Base-by-base conservation (phyloP, 2,888 invertebrate species). In the Sarcophaga variegata region DNA sequence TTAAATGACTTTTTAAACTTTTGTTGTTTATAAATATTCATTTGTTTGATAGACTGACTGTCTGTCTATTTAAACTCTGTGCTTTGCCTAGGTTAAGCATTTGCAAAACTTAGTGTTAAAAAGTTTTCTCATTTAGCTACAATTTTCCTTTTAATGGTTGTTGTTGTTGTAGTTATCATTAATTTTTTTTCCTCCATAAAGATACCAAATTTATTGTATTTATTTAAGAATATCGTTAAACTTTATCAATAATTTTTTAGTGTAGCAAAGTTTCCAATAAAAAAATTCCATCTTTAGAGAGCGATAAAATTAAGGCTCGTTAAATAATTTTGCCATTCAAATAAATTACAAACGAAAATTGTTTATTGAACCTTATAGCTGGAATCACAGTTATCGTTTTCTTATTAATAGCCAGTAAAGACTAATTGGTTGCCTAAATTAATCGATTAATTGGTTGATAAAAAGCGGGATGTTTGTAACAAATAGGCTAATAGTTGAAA, bases 171-270 rank as follows among this genome's bases (percentile, higher is more conserved):
- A 22, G 22, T 54, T 72, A n/a, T 27, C 49, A 2, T 45, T 20
- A 25, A 4, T 60, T 60, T 79, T 37, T 79, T 37, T 37, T 22
- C 54, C 14, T 37, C 12, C 63, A 12, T 59, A 27, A 14, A 66
- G 64, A 66, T 60, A 66, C n/a, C 25, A 77, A 27, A 77, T 54
- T 77, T 77, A 49, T 49, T 66, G 47, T 54, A 59, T 54, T 59
- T 71, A 71, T 71, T 71, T 71, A 71, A 25, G 25, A 27, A 59
- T 54, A 71, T 71, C 59, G 70, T 59, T 71, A 59, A 71, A 71
- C 54, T 71, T 71, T 71, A 59, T n/a, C 70, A 17, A 54, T 77
- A 77, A 64, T 77, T 54, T 54, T 66, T 66, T 25, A 64, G 64
- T 54, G n/a, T 3, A 66, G 45, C 27, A 37, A 27, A 66, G 20